Evolutionary conservation across 2,113 vertebrate genomes (phyloP).

Genomic region (Dendrocopos noguchii): DNA sequence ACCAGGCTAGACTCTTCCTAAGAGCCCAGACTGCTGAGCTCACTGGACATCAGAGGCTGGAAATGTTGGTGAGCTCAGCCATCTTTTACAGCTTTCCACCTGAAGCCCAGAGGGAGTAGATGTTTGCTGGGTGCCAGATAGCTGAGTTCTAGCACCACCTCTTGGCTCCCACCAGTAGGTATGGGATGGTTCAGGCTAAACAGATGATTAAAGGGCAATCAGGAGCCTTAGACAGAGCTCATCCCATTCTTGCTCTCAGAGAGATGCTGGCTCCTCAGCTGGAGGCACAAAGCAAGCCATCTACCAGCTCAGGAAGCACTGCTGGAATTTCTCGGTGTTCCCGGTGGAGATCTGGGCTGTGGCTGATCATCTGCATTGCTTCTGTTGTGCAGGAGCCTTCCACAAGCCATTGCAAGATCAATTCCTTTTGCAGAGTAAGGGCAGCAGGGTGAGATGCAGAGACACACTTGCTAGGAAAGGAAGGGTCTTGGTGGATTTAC

Average conservation of each 20-base stretch:
- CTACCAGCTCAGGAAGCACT: neutral
- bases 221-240: neutral
- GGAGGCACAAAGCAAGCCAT: neutral
- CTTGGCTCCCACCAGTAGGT: constrained; percentile 59
- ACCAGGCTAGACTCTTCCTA: neutral
- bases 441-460: neutral
- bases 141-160: constrained; percentile 68
- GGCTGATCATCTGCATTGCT: neutral
- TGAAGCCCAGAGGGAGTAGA: neutral
- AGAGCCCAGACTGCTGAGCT: neutral
- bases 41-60: neutral
- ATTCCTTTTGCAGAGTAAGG: neutral
- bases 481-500: neutral
- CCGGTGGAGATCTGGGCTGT: neutral
- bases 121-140: neutral
- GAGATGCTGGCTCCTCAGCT: neutral
- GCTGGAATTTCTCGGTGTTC: neutral
- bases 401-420: neutral
- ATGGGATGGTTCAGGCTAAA: constrained; percentile 11
- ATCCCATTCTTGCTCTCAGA: neutral
- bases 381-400: neutral
- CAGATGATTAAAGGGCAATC: neutral
- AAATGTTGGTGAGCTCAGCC: neutral
- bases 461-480: neutral
- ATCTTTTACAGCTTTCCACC: neutral